These are phyloP conservation scores for Platysternon megacephalum DNA, from an alignment of 2,113 vertebrate genomes.

Conservation along the genomic window DNA sequence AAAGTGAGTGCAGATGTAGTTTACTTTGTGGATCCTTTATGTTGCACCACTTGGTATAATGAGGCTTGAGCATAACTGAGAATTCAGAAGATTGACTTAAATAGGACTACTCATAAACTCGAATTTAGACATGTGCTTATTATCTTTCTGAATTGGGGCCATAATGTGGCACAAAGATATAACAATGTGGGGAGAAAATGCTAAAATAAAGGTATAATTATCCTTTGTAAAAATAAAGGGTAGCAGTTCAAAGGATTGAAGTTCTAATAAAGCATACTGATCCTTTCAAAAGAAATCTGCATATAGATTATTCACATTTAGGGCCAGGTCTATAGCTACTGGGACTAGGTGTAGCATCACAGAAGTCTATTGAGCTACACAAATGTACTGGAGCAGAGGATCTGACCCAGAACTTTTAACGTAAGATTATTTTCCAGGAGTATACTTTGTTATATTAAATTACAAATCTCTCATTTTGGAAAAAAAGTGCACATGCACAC, in stretches of 20 bases:
- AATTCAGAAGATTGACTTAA: background rate
- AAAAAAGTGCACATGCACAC: background rate
- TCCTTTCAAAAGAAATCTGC: background rate
- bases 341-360: background rate
- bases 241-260: background rate
- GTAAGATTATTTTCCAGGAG: background rate
- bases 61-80: background rate
- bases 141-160: background rate
- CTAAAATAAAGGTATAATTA: background rate
- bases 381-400: background rate
- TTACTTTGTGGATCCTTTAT: background rate
- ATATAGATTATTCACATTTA: background rate
- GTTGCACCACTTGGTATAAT: background rate
- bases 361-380: background rate
- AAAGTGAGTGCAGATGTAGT: background rate
- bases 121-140: background rate
- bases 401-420: background rate
- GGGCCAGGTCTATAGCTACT: background rate
- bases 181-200: background rate
- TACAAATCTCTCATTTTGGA: background rate
- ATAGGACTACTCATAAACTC: background rate
- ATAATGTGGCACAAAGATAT: background rate
- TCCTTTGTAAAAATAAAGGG: background rate
- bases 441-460: background rate
- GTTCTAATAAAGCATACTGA: background rate